Evolutionary conservation across 2,888 invertebrate species (phyloP), one percentile per base, ranked within the genome.

Genomic region (Amphimallon solstitiale): DNA sequence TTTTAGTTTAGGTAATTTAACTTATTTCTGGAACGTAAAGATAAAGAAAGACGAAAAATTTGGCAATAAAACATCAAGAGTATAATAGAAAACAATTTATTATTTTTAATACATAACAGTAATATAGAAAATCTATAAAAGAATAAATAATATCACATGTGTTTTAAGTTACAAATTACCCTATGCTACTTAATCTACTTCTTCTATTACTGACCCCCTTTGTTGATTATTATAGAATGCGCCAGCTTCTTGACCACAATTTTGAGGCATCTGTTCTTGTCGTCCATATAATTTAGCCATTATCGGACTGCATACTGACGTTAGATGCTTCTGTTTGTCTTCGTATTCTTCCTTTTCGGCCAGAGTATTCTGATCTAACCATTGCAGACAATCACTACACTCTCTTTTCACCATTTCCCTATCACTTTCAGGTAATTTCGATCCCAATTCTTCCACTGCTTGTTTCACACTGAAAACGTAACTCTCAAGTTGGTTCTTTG

Each of bases 401-500:
- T 85, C 83, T 40, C 80, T 79, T 45, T 80, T 78, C 4, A 86
- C 85, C 54, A 80, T 84, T 7, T 84, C 84, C 80, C 89, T 91
- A 71, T 93, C 93, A 2, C 84, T 81, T 37, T 87, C 86, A 0
- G 82, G 80, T 17, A 93, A 79, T 79, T 87, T 89, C 56, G 85
- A 85, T 0, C 87, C 88, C 19, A 90, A 75, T 88, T 90, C 52
- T 89, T 87, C 68, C 84, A 85, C 79, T 90, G 91, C 23, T 87
- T 83, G 79, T 91, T 91, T 7, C 85, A 79, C n/a, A n/a, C n/a
- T n/a, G n/a, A n/a, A n/a, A n/a, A n/a, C n/a, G n/a, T n/a, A n/a
- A n/a, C n/a, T n/a, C 78, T 91, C 92, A 48, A 92, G 83, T 73
- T 87, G 86, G 80, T 93, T 92, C 62, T 90, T 85, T 10, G 91